Evolutionary conservation across 1,140 invertebrate species (phyloP).

Genomic region (Dendroctonus ponderosae): DNA sequence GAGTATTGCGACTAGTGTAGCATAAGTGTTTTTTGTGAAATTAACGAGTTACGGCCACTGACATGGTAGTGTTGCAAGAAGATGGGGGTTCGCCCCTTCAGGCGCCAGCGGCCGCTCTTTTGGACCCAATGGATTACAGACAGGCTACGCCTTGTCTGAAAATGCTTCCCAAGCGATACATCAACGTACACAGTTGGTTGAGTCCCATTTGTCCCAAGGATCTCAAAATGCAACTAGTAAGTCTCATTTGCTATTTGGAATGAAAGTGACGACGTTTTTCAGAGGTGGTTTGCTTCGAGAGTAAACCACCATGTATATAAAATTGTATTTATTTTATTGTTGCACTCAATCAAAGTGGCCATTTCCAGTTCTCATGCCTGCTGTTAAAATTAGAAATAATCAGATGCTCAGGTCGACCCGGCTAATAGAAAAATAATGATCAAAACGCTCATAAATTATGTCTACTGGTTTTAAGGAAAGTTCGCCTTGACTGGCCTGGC

Average conservation of each 20-base stretch:
- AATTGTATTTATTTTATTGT: neutral
- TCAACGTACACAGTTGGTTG: constrained; percentile 84
- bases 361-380: too few relatives aligned
- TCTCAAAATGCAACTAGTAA: constrained; percentile 70
- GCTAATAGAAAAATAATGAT: constrained; percentile 19
- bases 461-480: constrained; percentile 18
- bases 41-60: constrained; percentile 33
- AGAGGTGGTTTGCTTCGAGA: neutral
- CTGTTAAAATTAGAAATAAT: constrained; percentile 4
- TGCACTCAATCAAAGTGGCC: too few relatives aligned
- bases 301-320: neutral
- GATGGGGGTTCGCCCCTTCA: constrained; percentile 50
- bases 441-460: constrained; percentile 4
- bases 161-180: constrained; percentile 83
- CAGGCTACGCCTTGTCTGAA: constrained; percentile 78
- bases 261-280: neutral
- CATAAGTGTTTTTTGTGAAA: neutral
- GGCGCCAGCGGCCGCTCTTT: constrained; percentile 52
- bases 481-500: constrained; percentile 8
- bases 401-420: neutral
- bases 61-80: constrained; percentile 51
- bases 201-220: constrained; percentile 73
- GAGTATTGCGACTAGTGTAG: neutral
- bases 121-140: constrained; percentile 59
- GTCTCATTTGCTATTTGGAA: constrained; percentile 47